Base-by-base conservation (phyloP, 2,888 invertebrate species). In the Mesopsocus fuscifrons region DNA sequence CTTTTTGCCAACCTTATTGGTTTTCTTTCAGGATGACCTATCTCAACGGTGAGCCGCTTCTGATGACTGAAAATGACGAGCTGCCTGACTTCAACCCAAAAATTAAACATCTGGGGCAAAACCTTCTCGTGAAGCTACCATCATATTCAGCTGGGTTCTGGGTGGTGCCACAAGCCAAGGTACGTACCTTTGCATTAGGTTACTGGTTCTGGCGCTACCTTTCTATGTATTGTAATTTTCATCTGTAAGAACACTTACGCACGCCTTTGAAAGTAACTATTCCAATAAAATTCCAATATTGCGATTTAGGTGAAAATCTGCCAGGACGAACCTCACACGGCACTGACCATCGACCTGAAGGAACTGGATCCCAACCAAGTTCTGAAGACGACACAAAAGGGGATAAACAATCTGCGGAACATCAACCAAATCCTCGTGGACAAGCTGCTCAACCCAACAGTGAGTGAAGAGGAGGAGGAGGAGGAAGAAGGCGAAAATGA, bases 21-120 rank as follows among this genome's bases (percentile, higher is more conserved):
- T n/a, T 26, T 26, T 26, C 26, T 26, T 26, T 11, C 11, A 77
- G 77, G 22, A 67, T 69, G 38, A 67, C 72, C 11, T 59, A 71
- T 3, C 63, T 83, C 3, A 84, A 84, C 51, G 73, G 71, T 11
- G 63, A 70, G 23, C 61, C 63, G 3, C 60, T 83, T 54, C 63
- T 60, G 16, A 57, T 73, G 30, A 68, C 72, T 51, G 67, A 72
- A 0, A 68, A 71, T 17, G 62, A 75, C 9, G 62, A 67, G 31
- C 48, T 64, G 18, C 61, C 65, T 0, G 54, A 59, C 8, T 22
- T 54, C 20, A 48, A 49, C 18, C 54, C 54, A 0, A 50, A 47
- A 45, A 41, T 51, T n/a, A 38, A 38, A 17, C 15, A 38, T 13
- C n/a, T 38, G 3, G 17, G 21, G 20, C 13, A n/a, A 20, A n/a